Evolutionary conservation across 2,797 vertebrate genomes (phyloP).

Genomic region (Sebastes diaconus): DNA sequence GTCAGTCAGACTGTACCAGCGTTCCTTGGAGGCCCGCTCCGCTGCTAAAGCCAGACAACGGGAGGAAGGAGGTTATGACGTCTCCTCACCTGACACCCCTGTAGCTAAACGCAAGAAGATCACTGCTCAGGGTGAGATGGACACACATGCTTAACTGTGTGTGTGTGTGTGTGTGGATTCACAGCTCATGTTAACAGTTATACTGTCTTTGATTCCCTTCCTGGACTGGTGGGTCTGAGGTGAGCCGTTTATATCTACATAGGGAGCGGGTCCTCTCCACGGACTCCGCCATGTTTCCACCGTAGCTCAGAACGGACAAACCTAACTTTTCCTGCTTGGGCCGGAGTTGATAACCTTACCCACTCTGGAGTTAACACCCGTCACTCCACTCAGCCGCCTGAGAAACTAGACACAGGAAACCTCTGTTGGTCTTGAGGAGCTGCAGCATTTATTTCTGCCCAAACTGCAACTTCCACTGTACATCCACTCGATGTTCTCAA

Average conservation of each 20-base stretch:
- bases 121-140: slow-evolving; percentile 39
- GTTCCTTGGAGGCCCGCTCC: slow-evolving; percentile 56
- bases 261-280: too few species aligned
- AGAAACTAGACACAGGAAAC: too few species aligned
- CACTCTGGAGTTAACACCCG: too few species aligned
- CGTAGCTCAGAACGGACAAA: too few species aligned
- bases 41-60: slow-evolving; percentile 34
- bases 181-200: not conserved
- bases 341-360: too few species aligned
- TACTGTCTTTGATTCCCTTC: not conserved
- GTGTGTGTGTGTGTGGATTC: not conserved
- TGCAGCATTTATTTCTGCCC: too few species aligned
- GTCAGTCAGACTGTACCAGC: slow-evolving; percentile 64
- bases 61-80: not conserved
- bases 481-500: too few species aligned
- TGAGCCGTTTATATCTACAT: not conserved
- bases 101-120: slow-evolving; percentile 66
- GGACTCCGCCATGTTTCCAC: too few species aligned
- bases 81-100: slow-evolving; percentile 21
- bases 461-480: too few species aligned
- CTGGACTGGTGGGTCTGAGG: not conserved
- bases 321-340: too few species aligned
- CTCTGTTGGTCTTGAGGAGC: too few species aligned
- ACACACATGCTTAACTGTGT: not conserved
- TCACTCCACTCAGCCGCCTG: too few species aligned